Conservation (phyloP, 2,888 invertebrate species). For the Lasioglossum vierecki region DNA sequence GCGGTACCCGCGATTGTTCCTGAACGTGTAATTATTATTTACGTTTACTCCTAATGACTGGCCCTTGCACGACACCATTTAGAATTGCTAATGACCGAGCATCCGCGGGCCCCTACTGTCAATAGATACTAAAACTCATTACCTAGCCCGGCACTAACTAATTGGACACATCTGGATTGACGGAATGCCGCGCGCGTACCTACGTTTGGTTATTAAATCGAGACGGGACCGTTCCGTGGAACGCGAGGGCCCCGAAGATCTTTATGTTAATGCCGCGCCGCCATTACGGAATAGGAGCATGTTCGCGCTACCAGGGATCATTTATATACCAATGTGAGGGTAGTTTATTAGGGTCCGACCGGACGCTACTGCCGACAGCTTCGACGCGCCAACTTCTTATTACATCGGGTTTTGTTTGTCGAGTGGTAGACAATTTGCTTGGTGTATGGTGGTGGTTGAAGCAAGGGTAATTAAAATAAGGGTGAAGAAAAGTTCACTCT, state of each 20-base stretch:
- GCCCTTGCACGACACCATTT: constrained; percentile 68
- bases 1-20: constrained; percentile 69
- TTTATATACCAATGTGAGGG: constrained; percentile 14
- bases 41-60: constrained; percentile 73
- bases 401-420: not conserved
- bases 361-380: not conserved
- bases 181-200: constrained; percentile 49
- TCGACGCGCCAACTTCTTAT: constrained; percentile 13
- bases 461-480: not conserved
- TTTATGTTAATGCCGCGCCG: constrained; percentile 52
- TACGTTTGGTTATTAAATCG: constrained; percentile 63
- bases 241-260: constrained; percentile 25
- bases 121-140: constrained; percentile 75
- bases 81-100: constrained; percentile 77
- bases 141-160: constrained; percentile 67
- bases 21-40: constrained; percentile 78
- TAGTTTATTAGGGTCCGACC: constrained; percentile 40
- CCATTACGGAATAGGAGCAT: constrained; percentile 51
- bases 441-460: not conserved
- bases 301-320: constrained; percentile 16
- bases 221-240: not conserved
- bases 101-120: constrained; percentile 61
- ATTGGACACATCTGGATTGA: constrained; percentile 71
- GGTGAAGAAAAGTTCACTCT: too few species aligned
- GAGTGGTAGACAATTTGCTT: not conserved